Percentiles rank a stretch among this genome's conserved stretches.
phyloP scores from a whole-genome alignment of 1,140 invertebrate species.

The Lethocerus indicus region DNA sequence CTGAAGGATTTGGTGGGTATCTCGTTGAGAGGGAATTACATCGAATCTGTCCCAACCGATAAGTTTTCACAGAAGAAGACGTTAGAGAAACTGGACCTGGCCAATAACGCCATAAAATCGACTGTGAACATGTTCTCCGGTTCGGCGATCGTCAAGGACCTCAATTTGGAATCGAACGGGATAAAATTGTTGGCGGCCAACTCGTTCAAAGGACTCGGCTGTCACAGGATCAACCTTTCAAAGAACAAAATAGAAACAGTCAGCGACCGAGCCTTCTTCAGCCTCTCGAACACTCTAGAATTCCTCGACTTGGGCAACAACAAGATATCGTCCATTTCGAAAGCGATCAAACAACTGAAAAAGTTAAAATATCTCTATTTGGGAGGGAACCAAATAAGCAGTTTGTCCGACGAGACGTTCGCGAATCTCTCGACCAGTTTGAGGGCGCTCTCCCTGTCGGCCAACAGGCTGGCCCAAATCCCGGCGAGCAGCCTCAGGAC shows the following conservation, averaged over 20 bases:
- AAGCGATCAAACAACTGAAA: conserved; percentile 42
- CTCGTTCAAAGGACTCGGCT: conserved; percentile 45
- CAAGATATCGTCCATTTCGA: conserved; percentile 44
- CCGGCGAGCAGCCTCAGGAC: conserved; percentile 46
- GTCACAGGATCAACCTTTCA: conserved; percentile 56
- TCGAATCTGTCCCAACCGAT: conserved; percentile 36
- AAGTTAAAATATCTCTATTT: conserved; percentile 59
- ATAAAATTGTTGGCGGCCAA: conserved; percentile 39
- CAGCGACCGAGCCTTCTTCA: conserved; percentile 49
- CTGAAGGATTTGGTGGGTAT: conserved; percentile 28
- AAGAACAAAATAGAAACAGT: conserved; percentile 53
- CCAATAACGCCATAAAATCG: conserved; percentile 55
- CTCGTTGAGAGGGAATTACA: conserved; percentile 62
- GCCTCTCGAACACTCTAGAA: conserved; percentile 51
- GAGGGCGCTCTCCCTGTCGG: conserved; percentile 60
- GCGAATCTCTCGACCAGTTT: conserved; percentile 37
- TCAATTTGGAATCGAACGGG: conserved; percentile 62
- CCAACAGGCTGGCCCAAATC: conserved; percentile 54
- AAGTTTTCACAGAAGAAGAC: conserved; percentile 35
- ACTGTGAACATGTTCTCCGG: conserved; percentile 40
- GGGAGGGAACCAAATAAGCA: conserved; percentile 53
- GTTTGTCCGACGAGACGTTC: conserved; percentile 33
- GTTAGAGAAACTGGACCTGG: conserved; percentile 63
- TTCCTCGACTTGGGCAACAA: conserved; percentile 73
- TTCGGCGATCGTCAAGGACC: conserved; percentile 50